Percentiles rank a stretch among this genome's conserved stretches.
Conservation (phyloP, 2,888 invertebrate genomes). For the Tenodera sinensis region DNA sequence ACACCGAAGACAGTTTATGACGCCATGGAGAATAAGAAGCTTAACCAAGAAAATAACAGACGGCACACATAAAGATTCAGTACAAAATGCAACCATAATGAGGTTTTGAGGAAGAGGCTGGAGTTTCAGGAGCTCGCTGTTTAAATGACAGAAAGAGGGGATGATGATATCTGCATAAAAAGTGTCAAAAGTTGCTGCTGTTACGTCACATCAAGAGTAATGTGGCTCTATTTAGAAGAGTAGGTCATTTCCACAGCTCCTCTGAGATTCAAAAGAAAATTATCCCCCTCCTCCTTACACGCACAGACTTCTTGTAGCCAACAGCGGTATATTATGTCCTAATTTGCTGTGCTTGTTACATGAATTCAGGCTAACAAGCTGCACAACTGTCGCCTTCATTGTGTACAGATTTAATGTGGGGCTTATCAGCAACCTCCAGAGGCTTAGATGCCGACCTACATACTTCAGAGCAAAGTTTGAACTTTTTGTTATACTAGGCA, state of each 20-base stretch:
- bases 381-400: background rate
- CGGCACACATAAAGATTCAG: background rate
- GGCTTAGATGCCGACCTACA: too few relatives aligned
- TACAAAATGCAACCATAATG: background rate
- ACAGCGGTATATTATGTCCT: background rate
- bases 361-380: background rate
- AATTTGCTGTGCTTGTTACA: background rate
- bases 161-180: background rate
- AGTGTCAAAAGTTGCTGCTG: background rate
- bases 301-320: background rate
- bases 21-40: too few relatives aligned
- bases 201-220: background rate
- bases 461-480: too few relatives aligned
- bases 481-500: too few relatives aligned
- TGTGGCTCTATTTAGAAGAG: background rate
- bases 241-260: background rate
- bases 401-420: background rate
- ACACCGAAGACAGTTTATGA: too few relatives aligned
- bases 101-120: background rate
- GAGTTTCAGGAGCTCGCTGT: background rate
- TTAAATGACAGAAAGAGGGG: background rate
- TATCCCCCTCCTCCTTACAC: background rate
- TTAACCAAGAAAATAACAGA: too few relatives aligned
- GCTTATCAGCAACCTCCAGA: background rate
- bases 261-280: background rate